Conservation (phyloP, 2,113 vertebrate genomes). For the Burhinus oedicnemus region DNA sequence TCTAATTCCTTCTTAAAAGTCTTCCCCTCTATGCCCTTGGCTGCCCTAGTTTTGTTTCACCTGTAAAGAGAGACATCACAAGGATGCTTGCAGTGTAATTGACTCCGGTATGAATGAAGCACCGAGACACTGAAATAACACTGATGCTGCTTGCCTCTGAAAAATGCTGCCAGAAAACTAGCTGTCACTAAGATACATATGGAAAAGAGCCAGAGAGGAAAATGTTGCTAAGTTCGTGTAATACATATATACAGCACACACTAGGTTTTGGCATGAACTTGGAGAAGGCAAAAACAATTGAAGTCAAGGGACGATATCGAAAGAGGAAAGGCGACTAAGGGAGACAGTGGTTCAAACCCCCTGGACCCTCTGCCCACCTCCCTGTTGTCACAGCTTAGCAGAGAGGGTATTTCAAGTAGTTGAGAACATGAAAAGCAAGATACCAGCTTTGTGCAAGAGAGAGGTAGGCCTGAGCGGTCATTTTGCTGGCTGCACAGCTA, state of each 20-base stretch:
- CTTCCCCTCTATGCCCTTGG: neutral
- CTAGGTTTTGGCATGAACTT: neutral
- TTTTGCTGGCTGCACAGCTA: neutral
- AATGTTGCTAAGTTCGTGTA: constrained; percentile 2
- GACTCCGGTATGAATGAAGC: neutral
- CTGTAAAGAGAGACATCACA: neutral
- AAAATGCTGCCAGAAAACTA: neutral
- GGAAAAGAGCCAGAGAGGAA: neutral
- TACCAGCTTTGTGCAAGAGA: neutral
- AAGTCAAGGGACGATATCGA: neutral
- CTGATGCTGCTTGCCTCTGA: neutral
- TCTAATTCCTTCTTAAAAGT: neutral
- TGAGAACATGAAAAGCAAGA: neutral
- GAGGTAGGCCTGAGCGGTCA: neutral
- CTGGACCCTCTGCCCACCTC: neutral
- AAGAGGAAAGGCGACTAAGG: neutral
- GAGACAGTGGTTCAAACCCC: neutral
- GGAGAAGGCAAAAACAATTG: neutral
- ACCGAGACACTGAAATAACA: neutral
- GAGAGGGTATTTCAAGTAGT: neutral
- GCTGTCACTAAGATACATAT: neutral
- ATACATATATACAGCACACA: neutral
- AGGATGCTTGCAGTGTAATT: neutral
- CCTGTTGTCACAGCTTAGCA: neutral
- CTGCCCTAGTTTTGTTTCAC: neutral